Percentiles rank a stretch among this genome's conserved stretches.
phyloP scores from a whole-genome alignment of 2,797 vertebrate genomes.

The Enteromius argenteus region DNA sequence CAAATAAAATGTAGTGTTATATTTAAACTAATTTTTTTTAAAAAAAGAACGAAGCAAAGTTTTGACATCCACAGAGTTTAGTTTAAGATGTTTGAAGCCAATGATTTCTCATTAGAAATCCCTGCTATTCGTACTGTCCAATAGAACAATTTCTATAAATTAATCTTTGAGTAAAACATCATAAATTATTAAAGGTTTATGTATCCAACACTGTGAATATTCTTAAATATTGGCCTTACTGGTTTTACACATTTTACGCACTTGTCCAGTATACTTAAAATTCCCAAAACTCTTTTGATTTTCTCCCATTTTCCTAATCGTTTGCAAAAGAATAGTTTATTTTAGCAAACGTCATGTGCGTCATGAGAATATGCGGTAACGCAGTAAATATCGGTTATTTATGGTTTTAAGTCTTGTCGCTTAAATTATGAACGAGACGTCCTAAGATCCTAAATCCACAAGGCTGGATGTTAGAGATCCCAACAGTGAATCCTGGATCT shows the following conservation, averaged over 20 bases:
- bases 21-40: not conserved
- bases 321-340: not conserved
- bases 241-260: slow-evolving; percentile 15
- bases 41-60: not conserved
- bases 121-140: slow-evolving; percentile 6
- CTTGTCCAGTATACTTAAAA: slow-evolving; percentile 18
- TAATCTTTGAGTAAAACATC: slow-evolving; percentile 34
- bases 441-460: slow-evolving; percentile 96
- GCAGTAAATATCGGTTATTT: slow-evolving; percentile 18
- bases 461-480: slow-evolving; percentile 97
- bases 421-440: not conserved
- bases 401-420: slow-evolving; percentile 5
- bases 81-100: slow-evolving; percentile 22
- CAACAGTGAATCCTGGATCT: slow-evolving; percentile 96
- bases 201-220: slow-evolving; percentile 1
- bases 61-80: slow-evolving; percentile 7
- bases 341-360: slow-evolving; percentile 20
- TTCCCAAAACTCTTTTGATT: not conserved
- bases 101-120: slow-evolving; percentile 18
- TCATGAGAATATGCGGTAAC: slow-evolving; percentile 26
- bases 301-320: not conserved
- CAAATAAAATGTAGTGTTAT: not conserved
- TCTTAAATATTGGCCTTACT: slow-evolving; percentile 30
- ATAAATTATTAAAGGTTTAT: slow-evolving; percentile 43
- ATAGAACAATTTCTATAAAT: slow-evolving; percentile 36